Evolutionary conservation across 2,797 vertebrate genomes (phyloP), one percentile per base, ranked within the genome.

Genomic region (Poecilia gillii): DNA sequence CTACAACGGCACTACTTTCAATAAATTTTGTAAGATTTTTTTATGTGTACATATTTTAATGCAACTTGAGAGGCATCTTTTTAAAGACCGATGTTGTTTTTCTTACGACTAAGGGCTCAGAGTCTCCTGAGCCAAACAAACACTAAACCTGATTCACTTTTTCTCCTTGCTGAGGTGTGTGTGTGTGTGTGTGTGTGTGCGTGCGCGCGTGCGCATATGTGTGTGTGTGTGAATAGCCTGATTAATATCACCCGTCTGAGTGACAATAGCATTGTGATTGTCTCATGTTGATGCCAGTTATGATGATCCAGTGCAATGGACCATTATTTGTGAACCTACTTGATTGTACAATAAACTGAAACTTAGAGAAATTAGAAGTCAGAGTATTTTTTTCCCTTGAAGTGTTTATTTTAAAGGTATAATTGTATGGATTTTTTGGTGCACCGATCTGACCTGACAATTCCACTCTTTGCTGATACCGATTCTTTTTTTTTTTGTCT

Each of bases 21-120:
- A 92, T 88, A 91, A 90, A 80, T 66, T 93, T 94, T 93, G 84
- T 93, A 89, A 76, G 91, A 91, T 84, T 93, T 94, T 93, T 94
- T 85, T 90, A 93, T 78, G 81, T 94, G 93, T 94, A 94, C 87
- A 94, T 95, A 94, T 85, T 91, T 93, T 92, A 83, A 92, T 89
- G 92, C 90, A 20, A 93, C 85, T 92, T 92, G 80, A 81, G 77
- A 86, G 78, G 87, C 84, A 81, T 89, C 74, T 93, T 94, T 53
- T 91, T 90, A 89, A 90, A 88, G 82, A 79, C 74, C 74, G 78
- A 82, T 74, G 73, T 87, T 81, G 73, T 87, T 81, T 51, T 89
- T 92, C 82, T 87, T 89, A 90, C 81, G 31, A 82, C 41, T 39
- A 8, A 74, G 79, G 84, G 84, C 88, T 89, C 84, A 0, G 76